Conservation (phyloP, 1,140 invertebrate species). For the Ceratina calcarata region DNA sequence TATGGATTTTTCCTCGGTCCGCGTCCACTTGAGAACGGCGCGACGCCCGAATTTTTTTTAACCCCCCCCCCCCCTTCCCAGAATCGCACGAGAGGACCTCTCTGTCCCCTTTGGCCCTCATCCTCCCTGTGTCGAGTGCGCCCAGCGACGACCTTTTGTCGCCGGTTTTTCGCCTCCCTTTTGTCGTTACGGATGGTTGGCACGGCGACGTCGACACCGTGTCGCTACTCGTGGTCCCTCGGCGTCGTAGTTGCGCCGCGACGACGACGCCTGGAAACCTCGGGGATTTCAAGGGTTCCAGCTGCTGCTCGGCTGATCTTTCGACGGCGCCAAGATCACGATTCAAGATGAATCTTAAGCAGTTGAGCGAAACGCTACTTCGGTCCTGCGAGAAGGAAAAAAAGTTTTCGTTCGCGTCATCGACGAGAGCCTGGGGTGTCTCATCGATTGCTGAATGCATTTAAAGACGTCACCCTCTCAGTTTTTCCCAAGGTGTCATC, state of each 20-base stretch:
- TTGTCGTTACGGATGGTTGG: constrained; percentile 43
- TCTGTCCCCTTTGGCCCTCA: constrained; percentile 1
- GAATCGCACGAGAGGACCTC: background rate
- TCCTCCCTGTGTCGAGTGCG: constrained; percentile 50
- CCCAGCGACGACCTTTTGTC: constrained; percentile 62
- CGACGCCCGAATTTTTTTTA: constrained; percentile 74
- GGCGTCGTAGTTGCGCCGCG: constrained; percentile 34
- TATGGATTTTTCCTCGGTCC: constrained; percentile 68
- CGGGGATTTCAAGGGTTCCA: constrained; percentile 50
- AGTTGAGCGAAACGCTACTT: constrained; percentile 32
- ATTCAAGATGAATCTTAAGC: constrained; percentile 53
- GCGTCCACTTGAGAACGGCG: constrained; percentile 73
- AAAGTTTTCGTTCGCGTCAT: constrained; percentile 1
- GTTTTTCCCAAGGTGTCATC: background rate
- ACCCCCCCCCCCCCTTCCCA: background rate
- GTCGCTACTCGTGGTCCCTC: background rate
- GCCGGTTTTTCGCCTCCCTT: constrained; percentile 58
- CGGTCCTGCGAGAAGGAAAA: background rate
- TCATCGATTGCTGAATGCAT: constrained; percentile 24
- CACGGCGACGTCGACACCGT: constrained; percentile 44
- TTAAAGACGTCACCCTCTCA: background rate
- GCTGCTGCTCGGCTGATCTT: constrained; percentile 49
- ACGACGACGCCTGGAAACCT: constrained; percentile 31
- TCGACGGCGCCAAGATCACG: constrained; percentile 37
- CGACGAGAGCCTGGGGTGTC: background rate